Percentiles rank a stretch among this genome's conserved stretches.
phyloP scores from a whole-genome alignment of 2,113 vertebrate genomes.

The Hypanus sabinus region DNA sequence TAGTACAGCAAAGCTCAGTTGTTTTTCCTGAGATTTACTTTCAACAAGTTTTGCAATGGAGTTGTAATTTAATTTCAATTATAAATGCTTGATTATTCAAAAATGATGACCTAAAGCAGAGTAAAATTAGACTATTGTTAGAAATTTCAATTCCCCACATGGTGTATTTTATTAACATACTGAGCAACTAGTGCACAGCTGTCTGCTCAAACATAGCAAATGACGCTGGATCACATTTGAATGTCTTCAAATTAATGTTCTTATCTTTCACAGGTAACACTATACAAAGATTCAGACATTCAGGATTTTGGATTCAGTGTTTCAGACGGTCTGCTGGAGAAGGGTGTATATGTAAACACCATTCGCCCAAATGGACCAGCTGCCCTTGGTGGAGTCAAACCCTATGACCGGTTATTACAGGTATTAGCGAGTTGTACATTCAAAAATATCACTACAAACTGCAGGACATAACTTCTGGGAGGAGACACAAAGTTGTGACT shows the following conservation, averaged over 20 bases:
- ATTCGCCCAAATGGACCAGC: constrained; percentile 82
- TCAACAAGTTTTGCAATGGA: too few relatives aligned
- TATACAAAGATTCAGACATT: constrained; percentile 79
- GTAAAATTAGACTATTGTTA: not conserved
- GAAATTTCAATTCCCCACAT: not conserved
- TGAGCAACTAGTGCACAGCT: not conserved
- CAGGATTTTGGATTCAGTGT: constrained; percentile 98
- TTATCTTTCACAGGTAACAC: constrained; percentile 66
- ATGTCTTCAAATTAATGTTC: not conserved
- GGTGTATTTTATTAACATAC: not conserved
- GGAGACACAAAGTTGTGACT: not conserved
- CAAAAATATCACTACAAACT: not conserved
- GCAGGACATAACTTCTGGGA: not conserved
- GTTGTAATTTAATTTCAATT: not conserved
- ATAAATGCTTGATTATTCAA: not conserved
- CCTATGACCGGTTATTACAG: constrained; percentile 87
- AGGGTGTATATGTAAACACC: constrained; percentile 92
- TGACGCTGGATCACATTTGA: not conserved
- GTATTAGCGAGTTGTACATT: constrained; percentile 49
- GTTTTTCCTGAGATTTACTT: not conserved
- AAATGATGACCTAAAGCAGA: not conserved
- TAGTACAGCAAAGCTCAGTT: not conserved
- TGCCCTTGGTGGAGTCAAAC: constrained; percentile 74
- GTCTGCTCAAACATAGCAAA: not conserved
- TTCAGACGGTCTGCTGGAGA: constrained; percentile 86